A percentile compares a stretch with the other conserved stretches of the same genome.
phyloP scores from a whole-genome alignment of 2,797 vertebrate species.

The Gobio occitaniae region DNA sequence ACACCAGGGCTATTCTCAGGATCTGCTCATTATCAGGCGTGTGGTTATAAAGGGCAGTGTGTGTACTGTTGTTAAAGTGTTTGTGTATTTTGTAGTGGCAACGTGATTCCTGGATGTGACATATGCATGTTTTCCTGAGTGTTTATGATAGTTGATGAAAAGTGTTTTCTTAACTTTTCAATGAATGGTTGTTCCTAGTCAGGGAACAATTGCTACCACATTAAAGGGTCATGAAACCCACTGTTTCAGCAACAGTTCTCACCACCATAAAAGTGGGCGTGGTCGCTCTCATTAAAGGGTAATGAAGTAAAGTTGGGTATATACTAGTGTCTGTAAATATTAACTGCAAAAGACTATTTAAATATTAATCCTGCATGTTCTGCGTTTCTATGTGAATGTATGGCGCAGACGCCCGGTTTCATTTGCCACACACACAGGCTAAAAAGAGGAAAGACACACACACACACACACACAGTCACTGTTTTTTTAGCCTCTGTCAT shows the following conservation, averaged over 20 bases:
- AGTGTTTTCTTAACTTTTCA: not conserved
- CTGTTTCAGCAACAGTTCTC: not conserved
- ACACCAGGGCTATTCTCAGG: conserved; percentile 48
- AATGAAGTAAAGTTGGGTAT: too few relatives aligned
- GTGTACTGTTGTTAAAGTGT: not conserved
- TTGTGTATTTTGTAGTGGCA: not conserved
- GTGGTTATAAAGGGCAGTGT: not conserved
- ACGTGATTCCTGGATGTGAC: not conserved
- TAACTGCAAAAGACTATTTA: too few relatives aligned
- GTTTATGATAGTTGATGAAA: not conserved
- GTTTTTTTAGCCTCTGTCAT: too few relatives aligned
- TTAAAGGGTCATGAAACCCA: not conserved
- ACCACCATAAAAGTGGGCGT: not conserved
- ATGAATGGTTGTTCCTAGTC: not conserved
- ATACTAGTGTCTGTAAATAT: too few relatives aligned
- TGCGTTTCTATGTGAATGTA: too few relatives aligned
- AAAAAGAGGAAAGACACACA: too few relatives aligned
- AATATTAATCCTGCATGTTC: too few relatives aligned
- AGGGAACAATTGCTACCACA: not conserved
- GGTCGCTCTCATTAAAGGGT: not conserved
- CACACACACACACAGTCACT: too few relatives aligned
- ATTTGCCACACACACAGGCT: too few relatives aligned
- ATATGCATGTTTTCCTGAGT: not conserved
- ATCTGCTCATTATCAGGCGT: conserved; percentile 31
- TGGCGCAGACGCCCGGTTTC: too few relatives aligned